Base-by-base conservation (phyloP, 2,888 invertebrate genomes). In the Ennomos fuscantarius region DNA sequence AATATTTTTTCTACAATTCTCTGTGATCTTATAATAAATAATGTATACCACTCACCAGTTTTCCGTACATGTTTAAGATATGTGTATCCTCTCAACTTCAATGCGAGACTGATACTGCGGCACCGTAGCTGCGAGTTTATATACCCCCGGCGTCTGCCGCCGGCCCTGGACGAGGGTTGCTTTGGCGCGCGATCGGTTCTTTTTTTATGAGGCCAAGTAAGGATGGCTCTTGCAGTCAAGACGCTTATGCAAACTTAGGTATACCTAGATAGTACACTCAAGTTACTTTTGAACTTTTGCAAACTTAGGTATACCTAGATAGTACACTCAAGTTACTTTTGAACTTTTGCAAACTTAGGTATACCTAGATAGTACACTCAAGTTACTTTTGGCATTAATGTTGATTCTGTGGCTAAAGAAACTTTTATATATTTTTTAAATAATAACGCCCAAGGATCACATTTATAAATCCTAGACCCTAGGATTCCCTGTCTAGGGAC, bases 1-100 rank as follows among this genome's bases (percentile, higher is more conserved):
- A 24, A 24, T 24, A 24, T 24, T 6, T 24, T 24, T 6, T 24
- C 24, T 24, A 24, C 24, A 24, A 3, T 1, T 24, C 6, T 24
- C 2, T 24, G 0, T 24, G 6, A 2, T 24, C 3, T 3, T 24
- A 24, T 24, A 24, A 24, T 24, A 24, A 24, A 24, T 6, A 24
- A 48, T 11, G 36, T 59, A 40, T 43, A 0, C 24, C 12, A 65
- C 66, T 69, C 34, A 91, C 90, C 87, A 90, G 72, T 86, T 91
- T 91, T 69, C 86, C 86, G 86, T 79, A 84, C 91, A 91, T 90
- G 71, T 69, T 84, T 75, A 24, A 24, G 67, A 62, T 37, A 50
- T 73, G 66, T 76, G 62, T 84, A 87, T 89, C 89, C 90, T 90
- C 90, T 89, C 89, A 65, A 86, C 87, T 74, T 42, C 32, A 63